phyloP scores from a whole-genome alignment of 2,797 vertebrate species.

The Centropyge bicolor region DNA sequence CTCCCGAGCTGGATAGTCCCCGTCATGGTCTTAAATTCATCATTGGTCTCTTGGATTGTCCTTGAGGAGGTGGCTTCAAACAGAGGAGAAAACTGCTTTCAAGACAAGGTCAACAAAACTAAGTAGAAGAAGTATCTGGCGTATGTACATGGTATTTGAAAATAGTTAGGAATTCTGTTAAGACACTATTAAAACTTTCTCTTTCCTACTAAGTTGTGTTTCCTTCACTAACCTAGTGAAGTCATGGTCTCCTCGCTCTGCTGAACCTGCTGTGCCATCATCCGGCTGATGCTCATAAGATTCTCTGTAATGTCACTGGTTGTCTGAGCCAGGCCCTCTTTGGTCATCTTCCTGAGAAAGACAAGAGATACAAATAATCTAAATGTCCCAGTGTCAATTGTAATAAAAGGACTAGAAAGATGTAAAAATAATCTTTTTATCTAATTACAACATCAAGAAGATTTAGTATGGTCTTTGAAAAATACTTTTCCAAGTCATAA shows the following conservation, averaged over 20 bases:
- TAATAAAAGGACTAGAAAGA: not conserved
- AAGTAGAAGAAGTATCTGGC: not conserved
- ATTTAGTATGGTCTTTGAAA: not conserved
- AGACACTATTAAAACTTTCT: not conserved
- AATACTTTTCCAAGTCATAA: not conserved
- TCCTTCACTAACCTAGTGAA: slow-evolving; percentile 86
- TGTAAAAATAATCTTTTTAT: not conserved
- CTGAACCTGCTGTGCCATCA: slow-evolving; percentile 98
- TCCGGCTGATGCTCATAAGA: slow-evolving; percentile 95
- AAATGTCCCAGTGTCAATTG: not conserved
- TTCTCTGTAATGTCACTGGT: slow-evolving; percentile 94
- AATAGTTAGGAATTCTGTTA: not conserved
- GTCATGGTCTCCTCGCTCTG: slow-evolving; percentile 95
- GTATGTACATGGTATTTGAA: not conserved
- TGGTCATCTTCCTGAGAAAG: slow-evolving; percentile 89
- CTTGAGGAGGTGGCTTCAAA: slow-evolving; percentile 91
- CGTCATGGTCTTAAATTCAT: slow-evolving; percentile 98
- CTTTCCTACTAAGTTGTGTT: not conserved
- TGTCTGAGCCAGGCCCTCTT: slow-evolving; percentile 92
- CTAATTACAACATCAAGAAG: not conserved
- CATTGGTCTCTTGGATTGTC: slow-evolving; percentile 94
- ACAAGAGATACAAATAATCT: not conserved
- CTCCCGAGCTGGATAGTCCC: slow-evolving; percentile 96
- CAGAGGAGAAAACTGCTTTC: slow-evolving; percentile 16
- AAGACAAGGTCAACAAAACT: not conserved